Conservation (phyloP, 2,113 vertebrate species). For the Craseonycteris thonglongyai region DNA sequence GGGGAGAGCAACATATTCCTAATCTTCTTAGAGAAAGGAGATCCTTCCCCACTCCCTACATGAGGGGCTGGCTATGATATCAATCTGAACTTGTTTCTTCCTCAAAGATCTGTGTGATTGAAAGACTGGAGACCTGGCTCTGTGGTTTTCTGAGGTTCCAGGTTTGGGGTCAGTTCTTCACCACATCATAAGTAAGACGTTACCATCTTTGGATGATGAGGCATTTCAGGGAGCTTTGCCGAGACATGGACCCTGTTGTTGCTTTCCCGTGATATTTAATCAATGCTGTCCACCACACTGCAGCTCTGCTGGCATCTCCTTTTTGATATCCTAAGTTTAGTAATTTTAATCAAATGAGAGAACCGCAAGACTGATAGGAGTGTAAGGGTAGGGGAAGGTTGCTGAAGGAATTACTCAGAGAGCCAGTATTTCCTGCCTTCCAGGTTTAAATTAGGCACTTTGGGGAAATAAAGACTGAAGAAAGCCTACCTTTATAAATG, state of each 20-base stretch:
- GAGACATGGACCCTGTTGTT: not conserved
- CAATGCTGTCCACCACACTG: not conserved
- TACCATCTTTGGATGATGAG: conserved; percentile 15
- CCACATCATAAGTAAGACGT: conserved; percentile 34
- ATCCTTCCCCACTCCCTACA: conserved; percentile 51
- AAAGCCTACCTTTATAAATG: not conserved
- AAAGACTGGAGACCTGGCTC: conserved; percentile 45
- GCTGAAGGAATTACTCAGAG: not conserved
- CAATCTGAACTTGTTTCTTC: conserved; percentile 60
- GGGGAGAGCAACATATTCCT: conserved; percentile 63
- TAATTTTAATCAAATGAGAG: not conserved
- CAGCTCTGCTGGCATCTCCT: not conserved
- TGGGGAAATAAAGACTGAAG: not conserved
- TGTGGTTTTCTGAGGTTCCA: conserved; percentile 55
- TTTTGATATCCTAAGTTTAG: not conserved
- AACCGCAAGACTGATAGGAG: not conserved
- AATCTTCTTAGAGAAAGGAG: conserved; percentile 60
- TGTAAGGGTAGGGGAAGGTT: not conserved
- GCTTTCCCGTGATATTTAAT: not conserved
- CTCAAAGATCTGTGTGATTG: conserved; percentile 43
- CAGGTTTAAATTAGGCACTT: not conserved
- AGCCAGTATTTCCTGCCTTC: not conserved
- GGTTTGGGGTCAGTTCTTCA: conserved; percentile 60
- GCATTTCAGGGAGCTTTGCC: conserved; percentile 54
- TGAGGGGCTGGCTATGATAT: conserved; percentile 47